Conservation (phyloP, 1,140 invertebrate genomes). For the Cydia pomonella region DNA sequence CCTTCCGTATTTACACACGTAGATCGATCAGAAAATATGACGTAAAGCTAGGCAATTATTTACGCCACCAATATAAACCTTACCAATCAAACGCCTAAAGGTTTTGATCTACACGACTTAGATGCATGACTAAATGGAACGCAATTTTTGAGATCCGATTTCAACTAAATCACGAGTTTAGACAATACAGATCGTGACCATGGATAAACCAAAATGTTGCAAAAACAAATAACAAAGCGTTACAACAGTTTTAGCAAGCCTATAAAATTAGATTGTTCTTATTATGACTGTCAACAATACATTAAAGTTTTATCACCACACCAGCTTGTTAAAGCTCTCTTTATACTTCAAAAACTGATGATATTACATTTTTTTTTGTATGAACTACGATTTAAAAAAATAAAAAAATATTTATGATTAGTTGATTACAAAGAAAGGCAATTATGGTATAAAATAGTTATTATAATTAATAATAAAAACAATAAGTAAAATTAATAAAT, state of each 20-base stretch:
- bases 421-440: no score
- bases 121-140: slow-evolving; percentile 7
- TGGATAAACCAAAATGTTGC: neutral
- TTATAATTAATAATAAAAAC: no score
- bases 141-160: slow-evolving; percentile 1
- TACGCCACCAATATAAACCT: neutral
- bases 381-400: no score
- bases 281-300: no score
- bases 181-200: slow-evolving; percentile 14
- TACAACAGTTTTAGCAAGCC: neutral
- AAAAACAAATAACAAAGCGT: neutral
- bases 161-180: slow-evolving; percentile 9
- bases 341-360: no score
- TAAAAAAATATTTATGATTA: no score
- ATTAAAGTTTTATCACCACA: no score
- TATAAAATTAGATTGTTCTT: neutral
- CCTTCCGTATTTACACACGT: neutral
- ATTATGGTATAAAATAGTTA: no score
- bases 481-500: no score
- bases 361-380: no score
- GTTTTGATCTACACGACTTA: neutral
- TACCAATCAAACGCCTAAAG: neutral
- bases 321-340: no score
- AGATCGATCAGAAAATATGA: neutral
- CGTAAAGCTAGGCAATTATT: neutral